A percentile compares a stretch with the other conserved stretches of the same genome.
Evolutionary conservation across 1,140 invertebrate species (phyloP).

Genomic region (Helicoverpa armigera): DNA sequence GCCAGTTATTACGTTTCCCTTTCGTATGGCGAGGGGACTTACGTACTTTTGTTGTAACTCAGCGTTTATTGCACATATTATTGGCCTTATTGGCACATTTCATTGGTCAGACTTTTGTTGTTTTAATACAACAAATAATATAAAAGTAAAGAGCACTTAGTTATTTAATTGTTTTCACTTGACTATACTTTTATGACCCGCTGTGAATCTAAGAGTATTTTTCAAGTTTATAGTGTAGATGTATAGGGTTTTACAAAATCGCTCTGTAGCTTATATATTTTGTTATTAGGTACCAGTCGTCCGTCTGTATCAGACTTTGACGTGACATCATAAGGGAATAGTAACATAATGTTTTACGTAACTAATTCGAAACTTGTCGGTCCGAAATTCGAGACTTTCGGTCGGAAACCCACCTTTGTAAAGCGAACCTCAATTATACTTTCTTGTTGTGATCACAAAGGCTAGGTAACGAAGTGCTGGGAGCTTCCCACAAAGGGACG

Average conservation of each 20-base stretch:
- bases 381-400: neutral
- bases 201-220: too few species aligned
- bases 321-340: slow-evolving; percentile 17
- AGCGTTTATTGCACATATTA: slow-evolving; percentile 17
- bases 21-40: slow-evolving; percentile 54
- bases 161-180: neutral
- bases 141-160: neutral
- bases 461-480: slow-evolving; percentile 3
- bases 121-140: too few species aligned
- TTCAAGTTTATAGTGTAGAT: too few species aligned
- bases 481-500: slow-evolving; percentile 25
- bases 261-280: too few species aligned
- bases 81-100: neutral
- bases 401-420: slow-evolving; percentile 14
- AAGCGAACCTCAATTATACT: slow-evolving; percentile 9
- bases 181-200: too few species aligned
- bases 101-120: neutral
- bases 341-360: neutral
- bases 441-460: slow-evolving; percentile 13
- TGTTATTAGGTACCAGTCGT: too few species aligned
- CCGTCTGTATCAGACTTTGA: neutral
- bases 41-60: slow-evolving; percentile 1
- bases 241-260: too few species aligned
- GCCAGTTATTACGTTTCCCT: slow-evolving; percentile 66
- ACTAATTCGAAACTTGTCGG: too few species aligned